Evolutionary conservation across 2,113 vertebrate genomes (phyloP), one percentile per base, ranked within the genome.

Genomic region (Urocynchramus pylzowi): DNA sequence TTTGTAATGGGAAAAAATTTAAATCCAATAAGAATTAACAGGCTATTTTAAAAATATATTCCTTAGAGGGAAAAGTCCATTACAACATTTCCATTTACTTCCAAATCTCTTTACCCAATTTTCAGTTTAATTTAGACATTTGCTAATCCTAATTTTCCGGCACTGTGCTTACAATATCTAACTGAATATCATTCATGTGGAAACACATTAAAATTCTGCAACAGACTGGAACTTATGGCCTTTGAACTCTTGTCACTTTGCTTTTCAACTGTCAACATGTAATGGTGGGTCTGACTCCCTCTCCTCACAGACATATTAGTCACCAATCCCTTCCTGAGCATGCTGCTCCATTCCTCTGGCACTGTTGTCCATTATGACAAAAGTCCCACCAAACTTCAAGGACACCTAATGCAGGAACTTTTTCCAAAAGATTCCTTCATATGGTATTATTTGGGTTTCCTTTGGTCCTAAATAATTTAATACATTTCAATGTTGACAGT

Each of bases 101-200:
- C 69, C 53, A 75, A 69, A 82, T 65, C 37, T 53, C 82, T 95
- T 77, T 73, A 61, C 81, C 49, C 57, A 63, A 26, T 82, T 93
- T 96, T 70, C 85, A 86, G 39, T 88, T 88, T 88, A 83, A 94
- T 80, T 94, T 91, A 70, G 80, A 81, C 79, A 67, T 92, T 93
- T 88, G 52, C 50, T 92, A 90, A 87, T 75, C 76, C 71, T 56
- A 73, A 84, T 85, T 96, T 95, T 90, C 59, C 52, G 8, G 39
- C 63, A 45, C 27, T 78, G 23, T 68, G 56, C 56, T 90, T 86
- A 77, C 52, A 39, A 45, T 60, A 89, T 59, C 49, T 87, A 75
- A 70, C 79, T 22, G 9, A 90, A 57, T 84, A 68, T 60, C 49
- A 42, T 16, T 92, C 68, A 44, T 47, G 76, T 89, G 83, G 88